Percentiles rank a stretch among this genome's conserved stretches.
These are phyloP conservation scores for Cinclus mexicanus DNA, from an alignment of 2,113 vertebrate species.

Conservation along the genomic window DNA sequence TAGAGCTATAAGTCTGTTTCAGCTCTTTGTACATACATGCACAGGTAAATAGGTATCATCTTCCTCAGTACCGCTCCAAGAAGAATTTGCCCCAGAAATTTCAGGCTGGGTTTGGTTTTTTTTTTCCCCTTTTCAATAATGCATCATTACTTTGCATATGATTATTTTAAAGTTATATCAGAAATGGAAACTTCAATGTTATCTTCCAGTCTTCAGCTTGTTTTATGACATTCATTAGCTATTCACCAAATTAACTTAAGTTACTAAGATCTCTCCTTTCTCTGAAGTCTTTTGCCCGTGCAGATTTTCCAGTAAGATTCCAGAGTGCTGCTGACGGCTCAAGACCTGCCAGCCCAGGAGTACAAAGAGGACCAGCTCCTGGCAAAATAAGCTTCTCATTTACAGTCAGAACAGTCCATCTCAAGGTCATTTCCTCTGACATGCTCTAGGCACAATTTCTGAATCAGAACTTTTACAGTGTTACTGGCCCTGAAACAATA, in stretches of 20 bases:
- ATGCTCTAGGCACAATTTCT: not conserved
- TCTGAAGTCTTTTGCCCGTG: not conserved
- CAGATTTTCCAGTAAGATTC: not conserved
- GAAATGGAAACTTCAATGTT: not conserved
- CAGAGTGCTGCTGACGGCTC: not conserved
- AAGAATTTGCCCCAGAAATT: not conserved
- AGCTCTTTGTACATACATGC: fast-evolving
- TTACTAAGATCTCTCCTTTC: not conserved
- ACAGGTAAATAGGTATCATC: not conserved
- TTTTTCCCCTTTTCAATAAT: not conserved
- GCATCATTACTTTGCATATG: not conserved
- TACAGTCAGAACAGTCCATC: not conserved
- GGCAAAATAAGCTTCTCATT: not conserved
- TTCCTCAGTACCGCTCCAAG: not conserved
- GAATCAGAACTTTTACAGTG: not conserved
- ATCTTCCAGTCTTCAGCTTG: not conserved
- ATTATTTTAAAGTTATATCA: not conserved
- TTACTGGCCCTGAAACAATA: not conserved
- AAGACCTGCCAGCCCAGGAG: not conserved
- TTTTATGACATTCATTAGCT: not conserved
- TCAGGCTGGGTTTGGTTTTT: not conserved
- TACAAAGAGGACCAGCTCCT: not conserved
- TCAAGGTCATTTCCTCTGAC: not conserved
- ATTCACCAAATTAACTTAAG: not conserved
- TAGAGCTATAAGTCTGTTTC: not conserved